Evolutionary conservation across 2,797 vertebrate species (phyloP).

Genomic region (Philypnodon macrostomus): DNA sequence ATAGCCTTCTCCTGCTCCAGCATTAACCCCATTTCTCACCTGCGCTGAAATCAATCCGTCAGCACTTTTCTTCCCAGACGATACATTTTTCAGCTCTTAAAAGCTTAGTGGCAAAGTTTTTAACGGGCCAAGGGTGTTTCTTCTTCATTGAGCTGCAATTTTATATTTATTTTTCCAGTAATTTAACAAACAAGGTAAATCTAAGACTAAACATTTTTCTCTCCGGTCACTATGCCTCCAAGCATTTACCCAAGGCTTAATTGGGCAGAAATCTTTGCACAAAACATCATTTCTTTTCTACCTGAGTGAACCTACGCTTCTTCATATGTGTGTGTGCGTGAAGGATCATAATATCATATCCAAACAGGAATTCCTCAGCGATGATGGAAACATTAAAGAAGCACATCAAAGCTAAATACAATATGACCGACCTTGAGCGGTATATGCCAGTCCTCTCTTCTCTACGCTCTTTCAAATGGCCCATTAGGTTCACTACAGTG

Average conservation of each 20-base stretch:
- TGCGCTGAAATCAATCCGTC: constrained; percentile 22
- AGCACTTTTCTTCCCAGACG: constrained; percentile 56
- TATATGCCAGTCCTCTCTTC: constrained; percentile 26
- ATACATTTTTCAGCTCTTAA: constrained; percentile 55
- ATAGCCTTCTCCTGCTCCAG: neutral
- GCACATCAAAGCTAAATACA: constrained; percentile 24
- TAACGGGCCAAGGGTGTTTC: neutral
- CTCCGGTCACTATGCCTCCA: constrained; percentile 37
- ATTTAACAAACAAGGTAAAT: constrained; percentile 44
- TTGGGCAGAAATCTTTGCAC: constrained; percentile 46
- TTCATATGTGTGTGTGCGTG: constrained; percentile 26
- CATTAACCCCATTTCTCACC: constrained; percentile 2
- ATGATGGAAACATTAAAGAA: constrained; percentile 16
- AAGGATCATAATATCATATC: constrained; percentile 18
- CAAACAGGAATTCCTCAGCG: constrained; percentile 27
- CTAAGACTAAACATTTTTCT: constrained; percentile 42
- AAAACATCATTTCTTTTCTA: constrained; percentile 40
- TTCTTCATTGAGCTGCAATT: neutral
- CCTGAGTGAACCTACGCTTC: constrained; percentile 34
- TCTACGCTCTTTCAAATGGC: constrained; percentile 7
- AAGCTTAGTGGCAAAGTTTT: constrained; percentile 57
- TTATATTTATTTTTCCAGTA: constrained; percentile 23
- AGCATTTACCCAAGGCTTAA: constrained; percentile 47
- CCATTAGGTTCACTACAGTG: constrained; percentile 37
- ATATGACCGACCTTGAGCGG: constrained; percentile 45